Evolutionary conservation across 2,888 invertebrate genomes (phyloP).

Genomic region (Branchellion lobata): DNA sequence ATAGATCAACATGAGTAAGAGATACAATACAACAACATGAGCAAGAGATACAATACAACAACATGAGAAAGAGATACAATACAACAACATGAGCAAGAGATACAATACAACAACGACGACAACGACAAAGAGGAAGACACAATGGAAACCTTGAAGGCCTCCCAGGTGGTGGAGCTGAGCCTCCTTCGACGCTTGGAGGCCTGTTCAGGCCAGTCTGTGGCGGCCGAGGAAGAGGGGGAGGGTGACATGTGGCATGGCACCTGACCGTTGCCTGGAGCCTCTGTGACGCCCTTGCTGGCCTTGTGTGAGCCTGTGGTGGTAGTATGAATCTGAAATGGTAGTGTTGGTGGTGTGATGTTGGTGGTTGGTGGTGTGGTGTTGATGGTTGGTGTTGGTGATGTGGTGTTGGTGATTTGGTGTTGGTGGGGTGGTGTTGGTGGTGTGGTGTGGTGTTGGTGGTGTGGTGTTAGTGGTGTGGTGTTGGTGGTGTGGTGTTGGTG

Average conservation of each 20-base stretch:
- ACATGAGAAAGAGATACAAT: too few relatives aligned
- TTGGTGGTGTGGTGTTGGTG: too few relatives aligned
- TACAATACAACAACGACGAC: neutral
- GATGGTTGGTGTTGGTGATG: neutral
- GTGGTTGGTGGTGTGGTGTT: neutral
- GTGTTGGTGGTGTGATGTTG: conserved; percentile 3
- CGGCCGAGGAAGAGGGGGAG: neutral
- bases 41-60: too few relatives aligned
- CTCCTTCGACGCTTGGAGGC: conserved; percentile 10
- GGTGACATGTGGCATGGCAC: neutral
- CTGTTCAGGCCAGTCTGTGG: neutral
- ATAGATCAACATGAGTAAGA: too few relatives aligned
- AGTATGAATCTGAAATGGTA: neutral
- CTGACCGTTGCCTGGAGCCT: neutral
- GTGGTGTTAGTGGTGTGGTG: neutral
- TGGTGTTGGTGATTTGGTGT: neutral
- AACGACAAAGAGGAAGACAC: neutral
- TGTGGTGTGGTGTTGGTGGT: neutral
- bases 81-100: too few relatives aligned
- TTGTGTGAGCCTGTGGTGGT: neutral
- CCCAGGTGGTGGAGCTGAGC: conserved; percentile 48
- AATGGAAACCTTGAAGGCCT: conserved; percentile 52
- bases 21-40: too few relatives aligned
- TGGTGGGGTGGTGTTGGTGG: neutral
- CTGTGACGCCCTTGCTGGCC: neutral